Conservation (phyloP, 2,888 invertebrate species). For the Macropis europaea region DNA sequence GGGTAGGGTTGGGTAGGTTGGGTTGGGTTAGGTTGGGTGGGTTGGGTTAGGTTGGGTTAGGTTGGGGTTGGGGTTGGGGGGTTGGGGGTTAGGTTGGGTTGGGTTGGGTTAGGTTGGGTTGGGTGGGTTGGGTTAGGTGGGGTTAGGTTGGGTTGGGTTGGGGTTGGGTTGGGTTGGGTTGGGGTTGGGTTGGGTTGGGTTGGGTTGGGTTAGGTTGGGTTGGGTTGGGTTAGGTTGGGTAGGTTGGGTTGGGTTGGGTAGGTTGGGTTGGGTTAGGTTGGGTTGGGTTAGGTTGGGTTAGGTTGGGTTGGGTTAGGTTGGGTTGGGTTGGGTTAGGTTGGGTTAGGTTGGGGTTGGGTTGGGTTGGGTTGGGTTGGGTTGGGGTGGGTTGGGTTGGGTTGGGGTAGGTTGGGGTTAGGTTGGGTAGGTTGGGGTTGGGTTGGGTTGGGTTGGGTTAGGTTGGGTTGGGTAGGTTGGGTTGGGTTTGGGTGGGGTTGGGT, state of each 20-base stretch:
- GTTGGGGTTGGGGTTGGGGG: slow-evolving; percentile 3
- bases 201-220: slow-evolving; percentile 6
- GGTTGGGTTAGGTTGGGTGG: background rate
- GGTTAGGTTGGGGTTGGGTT: slow-evolving; percentile 1
- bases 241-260: background rate
- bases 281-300: slow-evolving; percentile 1
- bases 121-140: slow-evolving; percentile 3
- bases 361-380: background rate
- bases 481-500: background rate
- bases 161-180: slow-evolving; percentile 4
- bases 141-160: slow-evolving; percentile 6
- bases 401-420: background rate
- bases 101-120: slow-evolving; percentile 6
- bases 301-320: background rate
- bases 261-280: background rate
- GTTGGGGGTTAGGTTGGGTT: slow-evolving; percentile 6
- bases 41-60: slow-evolving; percentile 4
- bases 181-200: slow-evolving; percentile 3
- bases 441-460: background rate
- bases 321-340: background rate
- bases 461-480: slow-evolving; percentile 1
- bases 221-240: slow-evolving; percentile 6
- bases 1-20: background rate
- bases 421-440: background rate
- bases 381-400: background rate